Conservation (phyloP, 2,888 invertebrate genomes). For the Lasioglossum malachurum region DNA sequence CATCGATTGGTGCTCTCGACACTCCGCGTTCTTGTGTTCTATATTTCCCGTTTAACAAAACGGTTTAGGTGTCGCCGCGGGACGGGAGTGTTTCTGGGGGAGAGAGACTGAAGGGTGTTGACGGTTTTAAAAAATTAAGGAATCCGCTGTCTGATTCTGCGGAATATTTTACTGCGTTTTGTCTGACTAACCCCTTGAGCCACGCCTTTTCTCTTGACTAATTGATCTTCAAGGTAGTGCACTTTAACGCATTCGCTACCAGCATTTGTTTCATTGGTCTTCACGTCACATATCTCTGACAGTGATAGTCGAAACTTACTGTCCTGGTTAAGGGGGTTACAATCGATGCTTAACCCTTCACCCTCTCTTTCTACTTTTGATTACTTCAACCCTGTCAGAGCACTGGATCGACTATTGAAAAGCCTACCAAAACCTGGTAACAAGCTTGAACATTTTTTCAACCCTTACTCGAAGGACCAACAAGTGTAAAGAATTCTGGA, state of each 20-base stretch:
- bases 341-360: background rate
- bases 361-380: background rate
- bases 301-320: background rate
- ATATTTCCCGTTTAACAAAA: background rate
- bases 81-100: background rate
- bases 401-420: background rate
- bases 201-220: background rate
- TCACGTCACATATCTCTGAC: too few species aligned
- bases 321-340: background rate
- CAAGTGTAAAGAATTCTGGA: background rate
- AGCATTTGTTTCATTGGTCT: too few species aligned
- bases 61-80: constrained; percentile 11
- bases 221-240: too few species aligned
- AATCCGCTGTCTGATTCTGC: constrained; percentile 2
- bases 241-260: too few species aligned
- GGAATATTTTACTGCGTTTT: background rate
- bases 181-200: background rate
- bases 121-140: background rate
- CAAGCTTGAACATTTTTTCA: background rate
- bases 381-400: background rate
- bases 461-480: background rate
- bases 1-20: constrained; percentile 28
- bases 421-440: background rate
- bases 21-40: constrained; percentile 14
- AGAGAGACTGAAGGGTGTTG: constrained; percentile 3